These are phyloP conservation scores for Melanotus villosus DNA, from an alignment of 2,888 invertebrate genomes.

Conservation along the genomic window DNA sequence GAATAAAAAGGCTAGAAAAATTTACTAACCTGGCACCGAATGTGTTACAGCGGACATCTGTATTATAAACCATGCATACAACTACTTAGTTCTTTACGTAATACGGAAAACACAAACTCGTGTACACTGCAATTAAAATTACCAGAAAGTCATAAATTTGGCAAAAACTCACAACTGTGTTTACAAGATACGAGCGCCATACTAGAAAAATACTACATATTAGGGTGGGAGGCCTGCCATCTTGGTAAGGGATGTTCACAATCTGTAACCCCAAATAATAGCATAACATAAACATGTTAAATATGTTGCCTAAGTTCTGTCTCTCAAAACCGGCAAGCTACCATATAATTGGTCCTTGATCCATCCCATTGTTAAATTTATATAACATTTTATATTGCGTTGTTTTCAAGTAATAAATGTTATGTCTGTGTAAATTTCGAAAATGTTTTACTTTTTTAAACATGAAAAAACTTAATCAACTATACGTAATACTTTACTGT, in stretches of 20 bases:
- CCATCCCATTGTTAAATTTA: too few relatives aligned
- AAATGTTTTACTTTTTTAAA: too few relatives aligned
- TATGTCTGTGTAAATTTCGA: too few relatives aligned
- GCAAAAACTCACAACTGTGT: constrained; percentile 60
- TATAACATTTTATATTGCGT: too few relatives aligned
- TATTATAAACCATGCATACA: constrained; percentile 67
- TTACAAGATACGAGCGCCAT: constrained; percentile 70
- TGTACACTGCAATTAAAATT: constrained; percentile 48
- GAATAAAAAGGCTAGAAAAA: constrained; percentile 13
- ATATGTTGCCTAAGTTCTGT: not conserved
- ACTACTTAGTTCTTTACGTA: constrained; percentile 53
- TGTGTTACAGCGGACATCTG: constrained; percentile 72
- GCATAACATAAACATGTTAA: not conserved
- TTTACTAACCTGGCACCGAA: constrained; percentile 69
- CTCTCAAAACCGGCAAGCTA: too few relatives aligned
- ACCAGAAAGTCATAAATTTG: constrained; percentile 43
- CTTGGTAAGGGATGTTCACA: constrained; percentile 43
- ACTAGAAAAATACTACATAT: constrained; percentile 63
- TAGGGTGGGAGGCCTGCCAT: constrained; percentile 60
- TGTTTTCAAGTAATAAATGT: too few relatives aligned
- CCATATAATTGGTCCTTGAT: too few relatives aligned
- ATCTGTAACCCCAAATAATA: constrained; percentile 9
- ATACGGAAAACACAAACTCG: constrained; percentile 56
- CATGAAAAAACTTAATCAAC: too few relatives aligned
- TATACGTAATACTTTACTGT: too few relatives aligned